Evolutionary conservation across 2,888 invertebrate genomes (phyloP), one percentile per base, ranked within the genome.

Genomic region (Hemaris fuciformis): DNA sequence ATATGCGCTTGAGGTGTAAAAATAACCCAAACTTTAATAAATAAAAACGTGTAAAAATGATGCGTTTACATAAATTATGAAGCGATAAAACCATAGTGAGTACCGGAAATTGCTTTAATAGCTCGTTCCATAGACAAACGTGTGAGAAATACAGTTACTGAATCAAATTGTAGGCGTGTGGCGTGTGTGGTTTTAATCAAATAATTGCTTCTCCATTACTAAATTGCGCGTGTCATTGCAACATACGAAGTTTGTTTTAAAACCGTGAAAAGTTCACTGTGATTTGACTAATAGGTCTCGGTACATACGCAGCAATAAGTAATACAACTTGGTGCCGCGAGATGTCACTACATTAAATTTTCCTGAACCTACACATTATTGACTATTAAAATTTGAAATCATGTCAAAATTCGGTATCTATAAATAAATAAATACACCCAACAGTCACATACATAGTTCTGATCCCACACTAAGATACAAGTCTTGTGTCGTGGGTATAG

Each of bases 71-170:
- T 53, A 31, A 53, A 31, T 53, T 31, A 31, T 18, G 53, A 10
- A 31, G 3, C 53, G 31, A 53, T 53, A 53, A 53, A 53, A 31
- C 27, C 18, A 31, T 53, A 7, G 27, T 48, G 31, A 53, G 18
- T 20, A 31, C 53, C 53, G 53, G 53, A 53, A 31, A 53, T 53
- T 31, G 31, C 53, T 18, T 53, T 53, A 53, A 53, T 53, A 31
- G 18, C 53, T 53, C 31, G 31, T 18, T 31, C 31, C 31, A 31
- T 53, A 53, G 13, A 46, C 10, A 31, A 31, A 53, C 27, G 31
- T 31, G 53, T 48, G 15, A 31, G 18, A 53, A 18, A 53, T 27
- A 53, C 53, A 53, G 53, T 53, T 10, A 53, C 38, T 38, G n/a
- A 38, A n/a, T n/a, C 38, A n/a, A n/a, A n/a, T 3, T n/a, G 53